A percentile compares a stretch with the other conserved stretches of the same genome.
Conservation (phyloP, 2,797 vertebrate species). For the Peromyscus nudipes region DNA sequence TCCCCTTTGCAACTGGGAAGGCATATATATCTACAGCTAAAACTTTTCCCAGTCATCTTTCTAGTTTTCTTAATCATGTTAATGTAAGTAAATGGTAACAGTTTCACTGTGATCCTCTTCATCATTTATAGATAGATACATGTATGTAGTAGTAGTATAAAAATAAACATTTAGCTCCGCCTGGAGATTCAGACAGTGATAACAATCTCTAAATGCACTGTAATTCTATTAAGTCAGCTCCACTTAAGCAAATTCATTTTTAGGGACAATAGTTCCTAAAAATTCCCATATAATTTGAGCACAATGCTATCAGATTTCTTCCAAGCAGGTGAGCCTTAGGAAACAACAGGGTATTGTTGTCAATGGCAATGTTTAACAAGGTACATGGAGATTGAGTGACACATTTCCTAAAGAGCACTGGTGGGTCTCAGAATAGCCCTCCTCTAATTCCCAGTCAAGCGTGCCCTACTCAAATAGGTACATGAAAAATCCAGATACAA, state of each 20-base stretch:
- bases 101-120: neutral
- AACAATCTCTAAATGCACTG: slow-evolving; percentile 68
- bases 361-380: slow-evolving; percentile 46
- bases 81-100: neutral
- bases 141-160: neutral
- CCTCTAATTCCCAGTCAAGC: slow-evolving; percentile 79
- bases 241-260: slow-evolving; percentile 69
- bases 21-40: neutral
- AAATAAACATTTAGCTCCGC: slow-evolving; percentile 29
- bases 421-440: slow-evolving; percentile 34
- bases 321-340: slow-evolving; percentile 32
- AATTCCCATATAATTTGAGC: slow-evolving; percentile 49
- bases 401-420: slow-evolving; percentile 67
- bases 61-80: neutral
- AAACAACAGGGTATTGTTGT: neutral
- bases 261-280: slow-evolving; percentile 22
- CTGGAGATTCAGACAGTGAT: neutral
- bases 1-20: neutral
- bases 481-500: slow-evolving; percentile 70
- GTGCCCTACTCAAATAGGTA: slow-evolving; percentile 53
- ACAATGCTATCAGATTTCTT: slow-evolving; percentile 43
- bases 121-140: neutral
- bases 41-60: neutral
- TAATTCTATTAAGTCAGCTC: slow-evolving; percentile 47
- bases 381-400: neutral